phyloP scores from a whole-genome alignment of 2,888 invertebrate genomes.

The Hypselothyrea guttata region DNA sequence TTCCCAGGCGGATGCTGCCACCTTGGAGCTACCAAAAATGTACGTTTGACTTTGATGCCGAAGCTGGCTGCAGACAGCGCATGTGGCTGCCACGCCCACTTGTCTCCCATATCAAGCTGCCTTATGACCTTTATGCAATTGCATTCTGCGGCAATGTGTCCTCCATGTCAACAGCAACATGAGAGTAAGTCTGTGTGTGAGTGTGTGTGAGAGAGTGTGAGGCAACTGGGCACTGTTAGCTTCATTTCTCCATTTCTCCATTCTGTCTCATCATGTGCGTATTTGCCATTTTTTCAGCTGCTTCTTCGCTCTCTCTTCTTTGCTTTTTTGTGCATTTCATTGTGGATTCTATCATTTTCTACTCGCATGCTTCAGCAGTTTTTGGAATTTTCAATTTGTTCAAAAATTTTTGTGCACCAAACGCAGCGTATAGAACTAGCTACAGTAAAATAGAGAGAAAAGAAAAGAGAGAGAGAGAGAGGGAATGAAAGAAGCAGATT shows the following conservation, averaged over 20 bases:
- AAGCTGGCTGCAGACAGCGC: constrained; percentile 26
- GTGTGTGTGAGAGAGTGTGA: constrained; percentile 3
- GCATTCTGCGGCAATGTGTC: constrained; percentile 64
- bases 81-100: constrained; percentile 24
- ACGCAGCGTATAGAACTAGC: constrained; percentile 19
- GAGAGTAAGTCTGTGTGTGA: constrained; percentile 9
- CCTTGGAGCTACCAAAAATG: constrained; percentile 43
- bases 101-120: constrained; percentile 41
- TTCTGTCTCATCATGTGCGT: constrained; percentile 33
- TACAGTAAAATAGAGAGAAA: too few relatives aligned
- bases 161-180: constrained; percentile 48
- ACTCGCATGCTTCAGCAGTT: constrained; percentile 73
- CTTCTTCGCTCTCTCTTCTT: constrained; percentile 3
- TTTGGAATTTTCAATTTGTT: constrained; percentile 77
- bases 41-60: constrained; percentile 73
- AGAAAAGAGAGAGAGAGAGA: too few relatives aligned
- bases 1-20: constrained; percentile 59
- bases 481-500: too few relatives aligned
- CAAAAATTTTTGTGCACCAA: constrained; percentile 66
- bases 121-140: constrained; percentile 74
- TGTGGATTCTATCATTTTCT: constrained; percentile 76
- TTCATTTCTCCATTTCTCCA: constrained; percentile 8
- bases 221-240: constrained; percentile 1
- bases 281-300: neutral
- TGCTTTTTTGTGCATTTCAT: constrained; percentile 67